These are phyloP conservation scores for Sebastes cheni DNA, from an alignment of 2,797 vertebrate species.

Conservation along the genomic window DNA sequence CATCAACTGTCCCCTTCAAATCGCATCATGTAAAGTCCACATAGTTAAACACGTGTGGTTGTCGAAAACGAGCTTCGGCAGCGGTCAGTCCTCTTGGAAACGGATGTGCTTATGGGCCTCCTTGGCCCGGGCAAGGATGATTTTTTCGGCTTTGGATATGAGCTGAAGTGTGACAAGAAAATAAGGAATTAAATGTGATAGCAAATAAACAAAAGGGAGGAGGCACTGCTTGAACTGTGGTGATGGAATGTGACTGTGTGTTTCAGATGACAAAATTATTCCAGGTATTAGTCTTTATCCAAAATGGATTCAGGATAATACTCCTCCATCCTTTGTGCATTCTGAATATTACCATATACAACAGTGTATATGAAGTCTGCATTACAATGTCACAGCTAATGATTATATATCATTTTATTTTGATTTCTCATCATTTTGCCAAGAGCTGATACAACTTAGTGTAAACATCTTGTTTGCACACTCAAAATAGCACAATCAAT, in stretches of 20 bases:
- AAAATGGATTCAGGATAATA: neutral
- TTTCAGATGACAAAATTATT: neutral
- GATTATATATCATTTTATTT: neutral
- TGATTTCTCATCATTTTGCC: neutral
- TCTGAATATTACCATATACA: neutral
- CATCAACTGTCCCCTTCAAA: neutral
- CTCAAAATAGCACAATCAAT: neutral
- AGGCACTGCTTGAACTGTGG: neutral
- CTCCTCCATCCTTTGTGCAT: neutral
- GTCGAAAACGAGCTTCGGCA: neutral
- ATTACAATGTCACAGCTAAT: neutral
- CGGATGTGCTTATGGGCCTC: slow-evolving; percentile 91
- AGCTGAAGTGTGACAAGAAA: slow-evolving; percentile 75
- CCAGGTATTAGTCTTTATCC: neutral
- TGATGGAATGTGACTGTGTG: neutral
- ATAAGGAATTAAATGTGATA: slow-evolving; percentile 2
- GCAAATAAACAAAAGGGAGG: neutral
- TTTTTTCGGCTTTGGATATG: slow-evolving; percentile 95
- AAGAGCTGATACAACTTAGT: neutral
- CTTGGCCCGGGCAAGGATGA: slow-evolving; percentile 89
- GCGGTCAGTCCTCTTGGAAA: slow-evolving; percentile 87
- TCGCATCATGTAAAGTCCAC: neutral
- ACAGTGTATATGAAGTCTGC: neutral
- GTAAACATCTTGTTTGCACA: neutral
- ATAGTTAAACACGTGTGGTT: neutral